Base-by-base conservation (phyloP, 2,797 vertebrate species). In the Sus cebifrons region DNA sequence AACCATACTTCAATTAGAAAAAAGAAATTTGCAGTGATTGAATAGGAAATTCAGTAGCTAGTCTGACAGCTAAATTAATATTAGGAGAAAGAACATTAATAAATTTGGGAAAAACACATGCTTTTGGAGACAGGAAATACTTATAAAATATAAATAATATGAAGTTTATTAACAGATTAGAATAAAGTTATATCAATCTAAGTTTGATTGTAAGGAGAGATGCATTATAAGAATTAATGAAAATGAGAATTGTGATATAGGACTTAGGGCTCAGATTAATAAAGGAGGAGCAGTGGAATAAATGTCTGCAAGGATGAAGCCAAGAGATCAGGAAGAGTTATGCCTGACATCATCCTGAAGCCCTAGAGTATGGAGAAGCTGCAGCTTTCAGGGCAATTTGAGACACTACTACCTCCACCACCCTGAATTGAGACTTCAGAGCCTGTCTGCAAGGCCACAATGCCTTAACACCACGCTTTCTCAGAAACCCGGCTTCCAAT, bases 91-190 rank as follows among this genome's bases (percentile, higher is more conserved):
- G 0, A 36, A 56, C 5, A 62, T 62, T 96, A 65, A 74, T 92
- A 89, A 70, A 70, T 29, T 87, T 68, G 67, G 21, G 25, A 27
- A 94, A 96, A 81, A 14, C 23, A 78, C 21, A 64, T 68, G 36
- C 90, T 44, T 89, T 89, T 78, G 27, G 73, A 81, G 21, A 65
- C 10, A 94, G 79, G 52, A 92, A 93, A 92, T 83, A 10, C 0
- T 23, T 65, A 78, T 65, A 84, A 96, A 93, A 78, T 44, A 64
- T 77, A 89, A 91, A 49, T 86, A 92, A 94, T 79, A 20, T 7
- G 71, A 75, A 56, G 3, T 81, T 85, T 85, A 85, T 56, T 73
- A 74, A 36, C 8, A 81, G 20, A 70, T 25, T 95, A 83, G 56
- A 56, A 75, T 68, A 78, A 86, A 90, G 21, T 44, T 89, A 9